These are phyloP conservation scores for Ammospiza caudacuta DNA, from an alignment of 2,113 vertebrate genomes.

Conservation along the genomic window DNA sequence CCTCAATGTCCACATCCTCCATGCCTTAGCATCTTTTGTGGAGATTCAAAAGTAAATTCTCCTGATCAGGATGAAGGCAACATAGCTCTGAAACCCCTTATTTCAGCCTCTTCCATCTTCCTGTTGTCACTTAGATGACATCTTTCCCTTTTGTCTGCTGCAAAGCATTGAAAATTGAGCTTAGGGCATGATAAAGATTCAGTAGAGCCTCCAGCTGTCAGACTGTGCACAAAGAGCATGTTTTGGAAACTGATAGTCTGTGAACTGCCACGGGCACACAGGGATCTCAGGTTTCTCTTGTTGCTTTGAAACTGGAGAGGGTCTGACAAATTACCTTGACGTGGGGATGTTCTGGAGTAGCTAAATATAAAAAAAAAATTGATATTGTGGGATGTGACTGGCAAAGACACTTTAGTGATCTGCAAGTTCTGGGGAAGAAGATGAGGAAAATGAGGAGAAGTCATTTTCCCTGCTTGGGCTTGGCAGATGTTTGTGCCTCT, in stretches of 20 bases:
- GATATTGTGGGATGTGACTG: not conserved
- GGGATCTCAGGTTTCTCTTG: not conserved
- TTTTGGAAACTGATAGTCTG: slow-evolving; percentile 6
- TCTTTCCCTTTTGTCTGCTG: slow-evolving; percentile 10
- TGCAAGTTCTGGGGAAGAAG: not conserved
- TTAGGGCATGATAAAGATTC: not conserved
- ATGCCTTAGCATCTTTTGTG: not conserved
- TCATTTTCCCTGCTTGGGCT: not conserved
- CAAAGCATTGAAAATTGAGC: slow-evolving; percentile 10
- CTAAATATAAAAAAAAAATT: not conserved
- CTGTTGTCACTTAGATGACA: not conserved
- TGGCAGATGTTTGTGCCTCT: not conserved
- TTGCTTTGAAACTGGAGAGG: slow-evolving; percentile 9
- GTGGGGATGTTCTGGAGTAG: not conserved
- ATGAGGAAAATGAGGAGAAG: not conserved
- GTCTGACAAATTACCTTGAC: not conserved
- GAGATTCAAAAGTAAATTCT: not conserved
- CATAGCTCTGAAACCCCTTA: not conserved
- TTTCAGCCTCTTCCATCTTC: not conserved
- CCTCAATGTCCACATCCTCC: not conserved
- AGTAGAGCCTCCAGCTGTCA: slow-evolving; percentile 16
- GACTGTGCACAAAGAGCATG: not conserved
- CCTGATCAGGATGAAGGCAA: not conserved
- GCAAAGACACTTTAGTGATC: not conserved
- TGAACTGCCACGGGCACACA: not conserved